Base-by-base conservation (phyloP, 2,888 invertebrate species). In the Tetanocera ferruginea region DNA sequence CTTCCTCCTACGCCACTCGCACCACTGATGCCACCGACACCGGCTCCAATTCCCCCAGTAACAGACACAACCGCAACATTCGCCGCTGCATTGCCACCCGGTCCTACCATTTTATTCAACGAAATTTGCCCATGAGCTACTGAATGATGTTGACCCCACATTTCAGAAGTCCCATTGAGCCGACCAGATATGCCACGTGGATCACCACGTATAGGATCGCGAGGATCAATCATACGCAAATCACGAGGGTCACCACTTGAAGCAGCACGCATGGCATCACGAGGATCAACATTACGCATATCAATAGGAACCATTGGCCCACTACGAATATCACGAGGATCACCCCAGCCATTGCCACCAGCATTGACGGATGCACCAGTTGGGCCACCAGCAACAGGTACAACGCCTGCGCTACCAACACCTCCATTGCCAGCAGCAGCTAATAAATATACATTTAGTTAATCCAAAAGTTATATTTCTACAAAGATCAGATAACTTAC, bases 181-280 rank as follows among this genome's bases (percentile, higher is more conserved):
- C 96, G 92, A 19, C 96, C 96, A 17, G 95, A 95, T 84, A 96
- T 95, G 69, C 96, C 96, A 67, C 94, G 92, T 0, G 93, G 93
- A 88, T 94, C 94, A 1, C 94, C 94, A 67, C 94, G 91, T 82
- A 92, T 92, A 76, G 91, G 90, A 81, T 90, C 90, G 6, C 91
- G 89, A 2, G 91, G 91, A 84, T 90, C 90, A 52, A 92, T 88
- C 89, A 92, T 91, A 69, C 91, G 87, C 70, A 90, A 84, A 78
- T 90, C 90, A 51, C 90, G 88, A 0, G 88, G 88, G 83, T 90
- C 90, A 76, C 87, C 88, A 43, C 84, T 85, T 34, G 86, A 83
- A 80, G 89, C 85, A 70, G 88, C 85, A 9, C 89, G 87, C 79
- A 89, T 82, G 19, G 82, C 78, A 81, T 91, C 91, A 2, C 92